Conservation (phyloP, 2,888 invertebrate genomes). For the Phytoseiulus persimilis region DNA sequence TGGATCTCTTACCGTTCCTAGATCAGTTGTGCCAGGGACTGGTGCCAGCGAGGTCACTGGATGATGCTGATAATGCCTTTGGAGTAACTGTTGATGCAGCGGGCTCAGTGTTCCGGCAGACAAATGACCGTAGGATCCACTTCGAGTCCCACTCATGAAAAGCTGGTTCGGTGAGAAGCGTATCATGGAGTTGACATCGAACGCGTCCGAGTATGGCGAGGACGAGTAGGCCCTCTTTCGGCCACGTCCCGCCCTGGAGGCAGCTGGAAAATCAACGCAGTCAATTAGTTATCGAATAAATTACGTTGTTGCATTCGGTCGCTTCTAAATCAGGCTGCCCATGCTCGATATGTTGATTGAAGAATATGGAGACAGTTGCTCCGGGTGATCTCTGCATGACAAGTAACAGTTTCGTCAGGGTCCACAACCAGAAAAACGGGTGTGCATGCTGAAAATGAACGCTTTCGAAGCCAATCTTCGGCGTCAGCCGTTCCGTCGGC, state of each 20-base stretch:
- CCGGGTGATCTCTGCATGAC: background rate
- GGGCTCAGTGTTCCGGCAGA: slow-evolving; percentile 63
- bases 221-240: slow-evolving; percentile 86
- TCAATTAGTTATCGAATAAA: slow-evolving; percentile 43
- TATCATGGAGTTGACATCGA: slow-evolving; percentile 90
- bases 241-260: slow-evolving; percentile 48
- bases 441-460: background rate
- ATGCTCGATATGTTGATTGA: no score
- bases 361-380: no score
- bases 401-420: background rate
- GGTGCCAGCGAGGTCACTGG: slow-evolving; percentile 20
- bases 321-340: background rate
- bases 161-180: slow-evolving; percentile 84
- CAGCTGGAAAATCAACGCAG: background rate
- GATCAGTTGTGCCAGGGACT: slow-evolving; percentile 27
- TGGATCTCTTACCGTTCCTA: slow-evolving; percentile 36
- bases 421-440: background rate
- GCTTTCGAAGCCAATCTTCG: background rate
- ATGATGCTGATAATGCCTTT: slow-evolving; percentile 26
- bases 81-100: slow-evolving; percentile 33
- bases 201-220: slow-evolving; percentile 82
- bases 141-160: slow-evolving; percentile 71
- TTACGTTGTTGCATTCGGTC: background rate
- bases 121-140: slow-evolving; percentile 91
- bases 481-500: no score